phyloP scores from a whole-genome alignment of 2,888 invertebrate species.

The Nemoura dubitans region DNA sequence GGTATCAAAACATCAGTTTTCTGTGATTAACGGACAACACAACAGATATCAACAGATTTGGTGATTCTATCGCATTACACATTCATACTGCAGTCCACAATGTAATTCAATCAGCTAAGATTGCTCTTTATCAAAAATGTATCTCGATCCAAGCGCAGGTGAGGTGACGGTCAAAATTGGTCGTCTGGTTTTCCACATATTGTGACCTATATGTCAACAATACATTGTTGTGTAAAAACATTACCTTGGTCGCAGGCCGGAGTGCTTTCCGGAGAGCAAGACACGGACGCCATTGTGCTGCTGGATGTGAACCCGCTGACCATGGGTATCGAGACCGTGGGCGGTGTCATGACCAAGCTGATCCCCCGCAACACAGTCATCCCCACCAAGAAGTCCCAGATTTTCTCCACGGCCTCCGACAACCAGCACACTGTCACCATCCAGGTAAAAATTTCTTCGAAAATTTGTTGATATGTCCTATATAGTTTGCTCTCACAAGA shows the following conservation, averaged over 20 bases:
- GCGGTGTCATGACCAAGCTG: slow-evolving; percentile 99
- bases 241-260: slow-evolving; percentile 77
- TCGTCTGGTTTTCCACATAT: too few relatives aligned
- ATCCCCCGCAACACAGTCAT: slow-evolving; percentile 98
- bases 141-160: too few relatives aligned
- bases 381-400: slow-evolving; percentile 98
- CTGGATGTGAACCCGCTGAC: slow-evolving; percentile 98
- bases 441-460: slow-evolving; percentile 65
- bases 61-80: too few relatives aligned
- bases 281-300: slow-evolving; percentile 94
- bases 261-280: slow-evolving; percentile 96
- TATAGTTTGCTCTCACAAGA: too few relatives aligned
- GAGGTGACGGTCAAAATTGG: too few relatives aligned
- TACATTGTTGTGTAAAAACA: neutral
- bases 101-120: too few relatives aligned
- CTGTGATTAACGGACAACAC: too few relatives aligned
- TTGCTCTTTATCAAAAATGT: too few relatives aligned
- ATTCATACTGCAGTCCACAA: too few relatives aligned
- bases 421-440: slow-evolving; percentile 99
- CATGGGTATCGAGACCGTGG: slow-evolving; percentile 99
- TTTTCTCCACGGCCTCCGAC: slow-evolving; percentile 98
- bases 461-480: too few relatives aligned
- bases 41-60: too few relatives aligned
- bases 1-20: too few relatives aligned
- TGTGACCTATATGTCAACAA: neutral